Percentiles rank a stretch among this genome's conserved stretches.
Evolutionary conservation across 2,888 invertebrate genomes (phyloP).

Genomic region (Vesta saturnalis): DNA sequence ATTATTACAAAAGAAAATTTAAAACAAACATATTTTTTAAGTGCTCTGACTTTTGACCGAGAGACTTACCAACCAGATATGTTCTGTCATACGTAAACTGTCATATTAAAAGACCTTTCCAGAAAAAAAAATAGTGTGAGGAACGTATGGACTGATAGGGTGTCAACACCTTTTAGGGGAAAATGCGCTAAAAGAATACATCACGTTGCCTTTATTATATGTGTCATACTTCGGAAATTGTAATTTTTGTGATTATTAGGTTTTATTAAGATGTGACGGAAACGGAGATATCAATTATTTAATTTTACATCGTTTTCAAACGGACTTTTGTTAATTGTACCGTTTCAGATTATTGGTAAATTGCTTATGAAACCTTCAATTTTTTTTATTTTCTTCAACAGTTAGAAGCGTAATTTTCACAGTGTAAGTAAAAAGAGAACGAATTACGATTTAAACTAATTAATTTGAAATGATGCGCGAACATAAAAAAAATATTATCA

Average conservation of each 20-base stretch:
- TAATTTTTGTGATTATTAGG: too few relatives aligned
- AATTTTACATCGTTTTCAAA: conserved; percentile 29
- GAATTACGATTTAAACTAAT: background rate
- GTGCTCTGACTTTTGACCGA: too few relatives aligned
- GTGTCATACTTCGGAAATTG: background rate
- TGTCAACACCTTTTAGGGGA: too few relatives aligned
- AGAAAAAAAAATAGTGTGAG: too few relatives aligned
- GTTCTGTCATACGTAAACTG: too few relatives aligned
- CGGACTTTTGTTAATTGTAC: conserved; percentile 33
- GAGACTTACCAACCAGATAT: too few relatives aligned
- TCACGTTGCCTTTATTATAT: background rate
- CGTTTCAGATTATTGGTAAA: conserved; percentile 30
- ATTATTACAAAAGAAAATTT: too few relatives aligned
- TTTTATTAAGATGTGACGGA: conserved; percentile 22
- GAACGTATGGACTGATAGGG: too few relatives aligned
- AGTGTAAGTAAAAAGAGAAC: background rate
- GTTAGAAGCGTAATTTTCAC: background rate
- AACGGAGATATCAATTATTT: conserved; percentile 34
- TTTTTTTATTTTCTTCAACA: conserved; percentile 18
- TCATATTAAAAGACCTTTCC: too few relatives aligned
- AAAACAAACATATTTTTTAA: too few relatives aligned
- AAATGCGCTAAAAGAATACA: background rate
- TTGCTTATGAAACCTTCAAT: conserved; percentile 30
- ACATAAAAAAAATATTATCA: too few relatives aligned
- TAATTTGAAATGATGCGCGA: conserved; percentile 3